Evolutionary conservation across 2,888 invertebrate genomes (phyloP).

Genomic region (Dynastes hyllus): DNA sequence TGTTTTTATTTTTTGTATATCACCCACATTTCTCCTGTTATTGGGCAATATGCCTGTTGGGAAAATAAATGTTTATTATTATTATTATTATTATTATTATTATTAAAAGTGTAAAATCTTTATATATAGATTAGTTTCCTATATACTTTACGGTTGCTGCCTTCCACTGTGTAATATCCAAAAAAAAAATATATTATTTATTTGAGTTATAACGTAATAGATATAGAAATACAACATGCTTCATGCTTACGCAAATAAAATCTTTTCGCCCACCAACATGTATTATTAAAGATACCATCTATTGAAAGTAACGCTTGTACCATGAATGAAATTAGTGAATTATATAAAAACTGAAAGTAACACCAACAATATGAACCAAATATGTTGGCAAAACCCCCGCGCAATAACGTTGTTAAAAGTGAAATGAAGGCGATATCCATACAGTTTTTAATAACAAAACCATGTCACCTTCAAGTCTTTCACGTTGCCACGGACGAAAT

Average conservation of each 20-base stretch:
- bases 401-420: slow-evolving; percentile 4
- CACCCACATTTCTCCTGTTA: too few relatives aligned
- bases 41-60: too few relatives aligned
- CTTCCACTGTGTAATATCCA: too few relatives aligned
- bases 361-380: slow-evolving; percentile 26
- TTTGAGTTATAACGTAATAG: too few relatives aligned
- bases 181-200: too few relatives aligned
- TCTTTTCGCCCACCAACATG: neutral
- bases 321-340: slow-evolving; percentile 9
- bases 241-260: neutral
- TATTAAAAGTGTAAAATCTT: too few relatives aligned
- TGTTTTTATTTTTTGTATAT: too few relatives aligned
- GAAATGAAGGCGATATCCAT: slow-evolving; percentile 24
- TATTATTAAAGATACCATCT: neutral
- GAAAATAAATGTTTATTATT: too few relatives aligned
- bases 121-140: too few relatives aligned
- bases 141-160: too few relatives aligned
- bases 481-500: slow-evolving; percentile 31
- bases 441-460: slow-evolving; percentile 25
- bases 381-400: neutral
- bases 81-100: too few relatives aligned
- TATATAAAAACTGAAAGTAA: slow-evolving; percentile 37
- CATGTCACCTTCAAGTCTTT: slow-evolving; percentile 41
- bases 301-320: neutral
- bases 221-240: too few relatives aligned